Evolutionary conservation across 2,113 vertebrate species (phyloP).

Genomic region (Prochilodus magdalenae): DNA sequence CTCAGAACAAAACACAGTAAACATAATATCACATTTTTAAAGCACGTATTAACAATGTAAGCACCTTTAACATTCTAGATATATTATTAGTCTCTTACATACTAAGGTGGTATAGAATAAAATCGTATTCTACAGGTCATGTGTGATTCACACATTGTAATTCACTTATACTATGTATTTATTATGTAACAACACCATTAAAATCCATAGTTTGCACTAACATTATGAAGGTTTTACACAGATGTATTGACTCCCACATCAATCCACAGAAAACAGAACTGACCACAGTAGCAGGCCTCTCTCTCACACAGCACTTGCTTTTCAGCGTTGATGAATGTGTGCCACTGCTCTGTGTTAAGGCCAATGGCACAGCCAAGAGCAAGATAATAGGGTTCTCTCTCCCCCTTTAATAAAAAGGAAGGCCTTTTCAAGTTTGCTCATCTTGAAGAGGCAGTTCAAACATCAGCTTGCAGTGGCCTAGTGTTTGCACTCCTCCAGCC

Average conservation of each 20-base stretch:
- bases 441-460: constrained; percentile 75
- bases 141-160: too few species aligned
- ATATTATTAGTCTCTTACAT: too few species aligned
- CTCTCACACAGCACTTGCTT: constrained; percentile 10
- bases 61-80: too few species aligned
- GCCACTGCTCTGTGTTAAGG: constrained; percentile 52
- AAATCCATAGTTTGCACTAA: too few species aligned
- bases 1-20: constrained; percentile 12
- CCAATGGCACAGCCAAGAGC: constrained; percentile 47
- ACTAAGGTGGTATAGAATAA: too few species aligned
- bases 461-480: constrained; percentile 55
- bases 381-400: constrained; percentile 58
- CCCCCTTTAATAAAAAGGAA: constrained; percentile 59
- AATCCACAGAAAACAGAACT: neutral
- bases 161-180: too few species aligned
- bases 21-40: too few species aligned
- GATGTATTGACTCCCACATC: neutral
- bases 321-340: constrained; percentile 57
- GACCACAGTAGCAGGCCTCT: neutral
- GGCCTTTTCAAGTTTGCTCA: constrained; percentile 64
- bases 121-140: too few species aligned
- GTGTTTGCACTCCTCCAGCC: constrained; percentile 70
- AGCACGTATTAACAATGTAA: too few species aligned
- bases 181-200: too few species aligned
- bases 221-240: too few species aligned